Evolutionary conservation across 2,888 invertebrate species (phyloP).

Genomic region (Drosophila eohydei): DNA sequence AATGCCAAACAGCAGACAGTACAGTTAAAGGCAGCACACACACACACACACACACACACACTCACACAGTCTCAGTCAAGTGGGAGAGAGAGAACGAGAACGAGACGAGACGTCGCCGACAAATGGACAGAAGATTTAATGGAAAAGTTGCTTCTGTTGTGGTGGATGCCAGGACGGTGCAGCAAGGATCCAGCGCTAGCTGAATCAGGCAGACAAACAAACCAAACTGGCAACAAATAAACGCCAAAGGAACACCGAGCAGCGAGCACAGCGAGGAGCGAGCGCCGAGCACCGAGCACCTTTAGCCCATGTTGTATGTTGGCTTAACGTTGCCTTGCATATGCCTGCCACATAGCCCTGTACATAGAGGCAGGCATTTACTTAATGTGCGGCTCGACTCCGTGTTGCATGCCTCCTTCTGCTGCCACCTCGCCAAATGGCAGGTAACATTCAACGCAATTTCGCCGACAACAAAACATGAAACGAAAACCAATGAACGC

Average conservation of each 20-base stretch:
- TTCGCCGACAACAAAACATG: constrained; percentile 67
- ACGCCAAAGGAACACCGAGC: constrained; percentile 60
- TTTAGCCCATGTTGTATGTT: constrained; percentile 33
- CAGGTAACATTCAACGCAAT: constrained; percentile 80
- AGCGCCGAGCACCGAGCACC: constrained; percentile 27
- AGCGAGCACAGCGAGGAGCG: constrained; percentile 25
- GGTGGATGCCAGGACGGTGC: constrained; percentile 41
- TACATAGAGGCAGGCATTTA: constrained; percentile 66
- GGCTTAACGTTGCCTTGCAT: constrained; percentile 60
- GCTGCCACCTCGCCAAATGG: constrained; percentile 60
- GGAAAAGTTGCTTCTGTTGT: constrained; percentile 70
- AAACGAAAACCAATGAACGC: constrained; percentile 54
- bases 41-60: constrained; percentile 25
- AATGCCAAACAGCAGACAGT: constrained; percentile 51
- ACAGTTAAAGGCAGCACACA: constrained; percentile 30
- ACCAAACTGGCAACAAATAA: constrained; percentile 70
- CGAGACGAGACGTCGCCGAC: constrained; percentile 36
- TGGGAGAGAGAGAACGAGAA: constrained; percentile 2
- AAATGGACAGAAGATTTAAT: constrained; percentile 69
- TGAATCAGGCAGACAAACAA: constrained; percentile 45
- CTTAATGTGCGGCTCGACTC: constrained; percentile 59
- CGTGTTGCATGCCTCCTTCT: constrained; percentile 13
- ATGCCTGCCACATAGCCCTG: constrained; percentile 46
- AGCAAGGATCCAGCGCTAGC: constrained; percentile 31
- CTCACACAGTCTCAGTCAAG: constrained; percentile 27